phyloP scores from a whole-genome alignment of 2,797 vertebrate genomes.

The Leuciscus waleckii region DNA sequence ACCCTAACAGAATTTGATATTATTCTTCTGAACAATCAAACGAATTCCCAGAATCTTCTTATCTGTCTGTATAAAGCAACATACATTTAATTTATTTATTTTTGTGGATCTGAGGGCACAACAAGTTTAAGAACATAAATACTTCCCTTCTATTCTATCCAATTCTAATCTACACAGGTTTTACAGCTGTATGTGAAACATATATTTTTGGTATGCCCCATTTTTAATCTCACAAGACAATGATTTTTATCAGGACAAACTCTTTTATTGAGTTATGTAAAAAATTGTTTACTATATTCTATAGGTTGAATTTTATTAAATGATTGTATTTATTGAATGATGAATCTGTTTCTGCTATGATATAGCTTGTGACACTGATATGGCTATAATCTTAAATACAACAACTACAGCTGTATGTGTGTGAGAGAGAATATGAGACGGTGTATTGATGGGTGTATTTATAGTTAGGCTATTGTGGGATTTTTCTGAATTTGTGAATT shows the following conservation, averaged over 20 bases:
- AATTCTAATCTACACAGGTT: not conserved
- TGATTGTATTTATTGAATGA: not conserved
- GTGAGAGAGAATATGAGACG: not conserved
- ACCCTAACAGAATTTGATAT: conserved; percentile 21
- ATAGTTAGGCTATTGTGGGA: conserved; percentile 3
- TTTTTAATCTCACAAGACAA: not conserved
- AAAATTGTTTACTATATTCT: not conserved
- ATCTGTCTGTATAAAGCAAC: not conserved
- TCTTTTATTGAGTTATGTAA: not conserved
- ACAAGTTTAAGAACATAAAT: not conserved
- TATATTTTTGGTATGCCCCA: not conserved
- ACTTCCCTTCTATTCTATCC: not conserved
- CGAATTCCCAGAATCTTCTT: not conserved
- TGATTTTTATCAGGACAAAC: too few species aligned
- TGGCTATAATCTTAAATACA: not conserved
- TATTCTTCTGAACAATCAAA: conserved; percentile 38
- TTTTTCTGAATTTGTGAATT: not conserved
- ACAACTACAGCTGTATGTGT: conserved; percentile 5
- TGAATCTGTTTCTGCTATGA: not conserved
- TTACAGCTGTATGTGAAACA: not conserved
- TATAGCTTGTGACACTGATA: not conserved
- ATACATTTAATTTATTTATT: too few species aligned
- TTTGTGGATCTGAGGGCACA: not conserved
- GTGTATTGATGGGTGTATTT: not conserved
- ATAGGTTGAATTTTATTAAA: not conserved